Percentiles rank a stretch among this genome's conserved stretches.
Evolutionary conservation across 2,797 vertebrate species (phyloP).

Genomic region (Carapus acus): DNA sequence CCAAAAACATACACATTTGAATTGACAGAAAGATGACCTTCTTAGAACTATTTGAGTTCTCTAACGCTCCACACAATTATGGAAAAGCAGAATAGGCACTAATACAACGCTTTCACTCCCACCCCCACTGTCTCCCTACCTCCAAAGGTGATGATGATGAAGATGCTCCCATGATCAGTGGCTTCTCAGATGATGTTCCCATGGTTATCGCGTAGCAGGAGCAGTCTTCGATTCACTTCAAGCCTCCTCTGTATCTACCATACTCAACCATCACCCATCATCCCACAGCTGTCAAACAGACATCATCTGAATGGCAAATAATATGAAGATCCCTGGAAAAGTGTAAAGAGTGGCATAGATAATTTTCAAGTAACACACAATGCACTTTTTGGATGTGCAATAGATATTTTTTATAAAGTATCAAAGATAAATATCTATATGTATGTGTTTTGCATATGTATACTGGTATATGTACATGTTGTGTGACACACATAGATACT

Average conservation of each 20-base stretch:
- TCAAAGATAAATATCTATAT: slow-evolving; percentile 57
- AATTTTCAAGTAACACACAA: slow-evolving; percentile 71
- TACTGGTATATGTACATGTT: slow-evolving; percentile 8
- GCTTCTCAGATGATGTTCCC: slow-evolving; percentile 97
- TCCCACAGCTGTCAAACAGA: slow-evolving; percentile 21
- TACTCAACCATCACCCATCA: slow-evolving; percentile 7
- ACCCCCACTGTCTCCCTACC: not conserved
- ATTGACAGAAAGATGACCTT: too few relatives aligned
- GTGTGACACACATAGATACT: too few relatives aligned
- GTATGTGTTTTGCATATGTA: slow-evolving; percentile 36
- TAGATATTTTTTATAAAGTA: slow-evolving; percentile 84
- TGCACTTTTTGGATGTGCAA: slow-evolving; percentile 82
- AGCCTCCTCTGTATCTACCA: slow-evolving; percentile 15
- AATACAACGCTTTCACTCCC: too few relatives aligned
- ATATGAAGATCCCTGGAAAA: slow-evolving; percentile 52
- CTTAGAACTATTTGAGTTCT: too few relatives aligned
- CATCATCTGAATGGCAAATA: slow-evolving; percentile 41
- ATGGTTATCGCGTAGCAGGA: slow-evolving; percentile 94
- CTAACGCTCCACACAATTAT: too few relatives aligned
- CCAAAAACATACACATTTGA: too few relatives aligned
- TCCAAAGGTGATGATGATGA: slow-evolving; percentile 91
- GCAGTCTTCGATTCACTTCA: slow-evolving; percentile 1
- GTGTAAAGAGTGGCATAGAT: slow-evolving; percentile 67
- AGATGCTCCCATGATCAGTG: slow-evolving; percentile 95
- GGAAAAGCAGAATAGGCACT: too few relatives aligned